Conservation (phyloP, 2,888 invertebrate species). For the Gonocerus acuteangulatus region DNA sequence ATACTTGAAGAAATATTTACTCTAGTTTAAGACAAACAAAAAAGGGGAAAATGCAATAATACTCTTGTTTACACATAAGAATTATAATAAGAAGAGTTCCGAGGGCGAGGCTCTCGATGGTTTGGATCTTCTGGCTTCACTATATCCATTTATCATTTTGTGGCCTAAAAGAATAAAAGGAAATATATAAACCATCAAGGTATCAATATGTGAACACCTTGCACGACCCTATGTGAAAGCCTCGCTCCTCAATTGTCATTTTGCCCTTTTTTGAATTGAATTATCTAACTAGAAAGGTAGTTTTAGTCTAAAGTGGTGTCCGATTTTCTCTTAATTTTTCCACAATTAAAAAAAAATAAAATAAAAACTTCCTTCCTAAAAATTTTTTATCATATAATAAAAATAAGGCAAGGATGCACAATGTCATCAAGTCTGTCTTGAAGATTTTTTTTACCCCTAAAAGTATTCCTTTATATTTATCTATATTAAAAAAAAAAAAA, state of each 20-base stretch:
- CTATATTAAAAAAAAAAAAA: slow-evolving; percentile 20
- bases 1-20: too few species aligned
- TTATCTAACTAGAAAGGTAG: neutral
- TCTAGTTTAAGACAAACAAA: neutral
- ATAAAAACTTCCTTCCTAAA: too few species aligned
- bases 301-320: too few species aligned
- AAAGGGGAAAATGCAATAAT: slow-evolving; percentile 18
- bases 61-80: slow-evolving; percentile 18
- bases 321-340: neutral
- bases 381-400: too few species aligned
- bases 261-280: slow-evolving; percentile 11
- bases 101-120: slow-evolving; percentile 21
- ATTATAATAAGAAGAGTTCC: neutral
- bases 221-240: slow-evolving; percentile 36
- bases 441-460: neutral
- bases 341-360: neutral
- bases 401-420: slow-evolving; percentile 13
- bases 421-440: slow-evolving; percentile 15
- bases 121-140: neutral
- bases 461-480: slow-evolving; percentile 4
- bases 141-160: slow-evolving; percentile 27
- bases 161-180: slow-evolving; percentile 23
- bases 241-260: slow-evolving; percentile 23
- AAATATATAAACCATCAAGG: neutral
- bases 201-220: slow-evolving; percentile 3